Conservation (phyloP, 2,797 vertebrate genomes). For the Neoniphon sammara region DNA sequence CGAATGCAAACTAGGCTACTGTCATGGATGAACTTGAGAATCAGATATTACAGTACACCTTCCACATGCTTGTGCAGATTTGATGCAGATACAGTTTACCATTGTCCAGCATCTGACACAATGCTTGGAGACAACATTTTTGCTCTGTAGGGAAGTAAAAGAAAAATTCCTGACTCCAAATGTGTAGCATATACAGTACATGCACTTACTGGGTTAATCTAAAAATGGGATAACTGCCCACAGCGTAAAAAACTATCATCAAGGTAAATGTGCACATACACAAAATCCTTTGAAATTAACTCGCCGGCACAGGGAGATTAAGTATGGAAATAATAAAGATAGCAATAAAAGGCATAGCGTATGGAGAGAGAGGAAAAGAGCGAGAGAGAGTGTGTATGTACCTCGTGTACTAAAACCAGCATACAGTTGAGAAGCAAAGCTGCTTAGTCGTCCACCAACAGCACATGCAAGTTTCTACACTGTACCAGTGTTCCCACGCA, state of each 20-base stretch:
- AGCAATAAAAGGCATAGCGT: background rate
- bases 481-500: constrained; percentile 19
- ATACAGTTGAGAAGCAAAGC: constrained; percentile 64
- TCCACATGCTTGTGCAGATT: no score
- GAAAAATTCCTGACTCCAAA: no score
- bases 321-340: background rate
- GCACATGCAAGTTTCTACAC: constrained; percentile 13
- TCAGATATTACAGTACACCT: no score
- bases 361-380: background rate
- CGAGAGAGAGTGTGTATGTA: background rate
- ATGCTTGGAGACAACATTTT: no score
- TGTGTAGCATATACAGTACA: no score
- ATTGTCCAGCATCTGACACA: no score
- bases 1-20: no score
- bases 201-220: background rate
- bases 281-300: background rate
- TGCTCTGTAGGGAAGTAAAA: no score
- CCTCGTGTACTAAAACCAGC: constrained; percentile 16
- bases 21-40: no score
- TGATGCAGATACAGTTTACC: no score
- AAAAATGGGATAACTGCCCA: background rate
- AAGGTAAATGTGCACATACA: background rate
- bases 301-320: background rate
- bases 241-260: background rate
- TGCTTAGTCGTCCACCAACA: constrained; percentile 57